Conservation (phyloP, 1,140 invertebrate species). For the Luehdorfia chinensis region DNA sequence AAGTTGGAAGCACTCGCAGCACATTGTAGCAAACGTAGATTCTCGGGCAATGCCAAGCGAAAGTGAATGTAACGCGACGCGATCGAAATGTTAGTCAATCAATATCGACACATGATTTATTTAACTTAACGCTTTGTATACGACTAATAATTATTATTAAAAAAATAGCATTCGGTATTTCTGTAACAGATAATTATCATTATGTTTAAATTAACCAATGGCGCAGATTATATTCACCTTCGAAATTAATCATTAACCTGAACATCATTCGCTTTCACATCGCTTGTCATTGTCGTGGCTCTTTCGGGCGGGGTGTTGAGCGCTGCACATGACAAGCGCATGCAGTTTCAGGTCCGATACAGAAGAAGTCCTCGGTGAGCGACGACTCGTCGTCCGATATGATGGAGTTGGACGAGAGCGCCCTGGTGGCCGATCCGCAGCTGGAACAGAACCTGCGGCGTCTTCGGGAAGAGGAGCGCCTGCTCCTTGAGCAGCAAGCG, state of each 20-base stretch:
- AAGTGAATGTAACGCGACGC: conserved; percentile 1
- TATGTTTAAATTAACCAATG: no score
- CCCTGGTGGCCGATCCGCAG: conserved; percentile 84
- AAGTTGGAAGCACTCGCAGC: not conserved
- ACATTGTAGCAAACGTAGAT: not conserved
- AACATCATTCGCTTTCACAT: conserved; percentile 7
- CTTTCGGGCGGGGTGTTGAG: not conserved
- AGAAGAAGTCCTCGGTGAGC: conserved; percentile 90
- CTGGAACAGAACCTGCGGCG: conserved; percentile 77
- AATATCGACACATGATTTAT: no score
- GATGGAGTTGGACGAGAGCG: conserved; percentile 95
- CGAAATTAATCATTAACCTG: no score
- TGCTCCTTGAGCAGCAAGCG: conserved; percentile 51
- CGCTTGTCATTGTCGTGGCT: not conserved
- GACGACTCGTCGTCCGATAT: conserved; percentile 96
- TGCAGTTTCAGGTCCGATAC: conserved; percentile 81
- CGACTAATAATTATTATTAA: no score
- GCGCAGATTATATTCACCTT: no score
- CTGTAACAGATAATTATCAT: no score
- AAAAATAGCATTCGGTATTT: no score
- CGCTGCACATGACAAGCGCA: conserved; percentile 2
- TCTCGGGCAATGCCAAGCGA: not conserved
- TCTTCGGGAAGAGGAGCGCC: conserved; percentile 83
- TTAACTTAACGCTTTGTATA: no score
- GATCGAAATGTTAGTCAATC: not conserved